A percentile compares a stretch with the other conserved stretches of the same genome.
Evolutionary conservation across 2,797 vertebrate genomes (phyloP).

Genomic region (Champsocephalus gunnari): DNA sequence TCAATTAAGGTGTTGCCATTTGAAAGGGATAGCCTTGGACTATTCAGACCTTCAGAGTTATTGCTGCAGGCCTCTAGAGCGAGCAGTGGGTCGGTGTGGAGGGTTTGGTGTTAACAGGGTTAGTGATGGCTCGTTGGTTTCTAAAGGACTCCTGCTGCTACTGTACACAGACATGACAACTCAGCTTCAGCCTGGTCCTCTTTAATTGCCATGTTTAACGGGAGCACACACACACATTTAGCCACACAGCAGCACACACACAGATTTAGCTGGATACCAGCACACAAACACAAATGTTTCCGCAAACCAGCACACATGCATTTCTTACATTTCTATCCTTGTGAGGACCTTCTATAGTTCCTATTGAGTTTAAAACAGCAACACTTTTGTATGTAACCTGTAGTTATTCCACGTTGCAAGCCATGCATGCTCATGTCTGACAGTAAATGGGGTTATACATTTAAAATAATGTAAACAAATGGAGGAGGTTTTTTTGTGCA

Average conservation of each 20-base stretch:
- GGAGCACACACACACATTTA: not conserved
- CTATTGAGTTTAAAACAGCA: not conserved
- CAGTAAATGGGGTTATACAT: not conserved
- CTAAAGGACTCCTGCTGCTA: constrained; percentile 91
- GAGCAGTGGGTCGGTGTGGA: constrained; percentile 82
- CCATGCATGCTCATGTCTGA: not conserved
- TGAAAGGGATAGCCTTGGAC: constrained; percentile 86
- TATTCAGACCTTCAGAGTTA: constrained; percentile 86
- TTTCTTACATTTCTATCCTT: constrained; percentile 4
- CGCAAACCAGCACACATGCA: not conserved
- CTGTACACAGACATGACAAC: constrained; percentile 87
- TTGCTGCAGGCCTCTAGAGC: constrained; percentile 80
- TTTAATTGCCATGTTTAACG: constrained; percentile 71
- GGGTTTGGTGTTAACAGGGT: constrained; percentile 94
- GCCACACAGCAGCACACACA: not conserved
- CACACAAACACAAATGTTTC: not conserved
- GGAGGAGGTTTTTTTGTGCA: not conserved
- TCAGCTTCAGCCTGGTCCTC: constrained; percentile 63
- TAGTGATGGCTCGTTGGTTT: constrained; percentile 94
- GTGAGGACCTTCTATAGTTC: not conserved
- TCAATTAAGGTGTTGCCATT: constrained; percentile 83
- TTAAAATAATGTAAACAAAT: not conserved
- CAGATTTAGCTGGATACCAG: not conserved
- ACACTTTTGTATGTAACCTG: not conserved
- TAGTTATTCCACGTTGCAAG: not conserved